Evolutionary conservation across 2,797 vertebrate genomes (phyloP).

Genomic region (Coregonus sp.): DNA sequence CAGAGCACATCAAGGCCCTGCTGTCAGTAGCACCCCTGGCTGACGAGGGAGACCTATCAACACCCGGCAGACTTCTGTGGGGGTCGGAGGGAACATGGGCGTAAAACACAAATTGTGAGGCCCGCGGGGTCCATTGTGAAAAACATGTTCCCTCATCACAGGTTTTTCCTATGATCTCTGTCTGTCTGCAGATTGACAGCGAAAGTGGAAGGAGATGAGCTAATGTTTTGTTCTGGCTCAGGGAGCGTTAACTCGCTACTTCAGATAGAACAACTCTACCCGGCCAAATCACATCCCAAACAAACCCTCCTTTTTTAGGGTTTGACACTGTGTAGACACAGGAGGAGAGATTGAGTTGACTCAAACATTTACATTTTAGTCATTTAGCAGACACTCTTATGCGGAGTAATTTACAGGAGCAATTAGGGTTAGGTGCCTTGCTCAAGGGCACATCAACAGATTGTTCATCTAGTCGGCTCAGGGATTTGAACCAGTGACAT

Average conservation of each 20-base stretch:
- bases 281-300: not conserved
- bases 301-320: not conserved
- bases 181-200: not conserved
- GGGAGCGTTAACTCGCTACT: constrained; percentile 5
- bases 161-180: constrained; percentile 4
- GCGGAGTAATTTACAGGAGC: too few species aligned
- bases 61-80: not conserved
- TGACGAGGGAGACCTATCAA: not conserved
- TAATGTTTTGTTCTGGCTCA: constrained; percentile 21
- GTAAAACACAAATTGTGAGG: constrained; percentile 1
- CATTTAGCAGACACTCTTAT: too few species aligned
- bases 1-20: not conserved
- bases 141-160: not conserved
- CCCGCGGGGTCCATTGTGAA: not conserved
- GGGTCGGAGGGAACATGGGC: not conserved
- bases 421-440: too few species aligned
- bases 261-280: not conserved
- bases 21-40: not conserved
- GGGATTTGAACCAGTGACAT: too few species aligned
- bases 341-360: not conserved
- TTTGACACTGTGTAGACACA: not conserved
- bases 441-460: too few species aligned
- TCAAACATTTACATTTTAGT: too few species aligned
- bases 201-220: constrained; percentile 48
- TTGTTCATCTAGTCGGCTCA: too few species aligned